Evolutionary conservation across 1,140 invertebrate species (phyloP).

Genomic region (Leptestheria dahalacensis): DNA sequence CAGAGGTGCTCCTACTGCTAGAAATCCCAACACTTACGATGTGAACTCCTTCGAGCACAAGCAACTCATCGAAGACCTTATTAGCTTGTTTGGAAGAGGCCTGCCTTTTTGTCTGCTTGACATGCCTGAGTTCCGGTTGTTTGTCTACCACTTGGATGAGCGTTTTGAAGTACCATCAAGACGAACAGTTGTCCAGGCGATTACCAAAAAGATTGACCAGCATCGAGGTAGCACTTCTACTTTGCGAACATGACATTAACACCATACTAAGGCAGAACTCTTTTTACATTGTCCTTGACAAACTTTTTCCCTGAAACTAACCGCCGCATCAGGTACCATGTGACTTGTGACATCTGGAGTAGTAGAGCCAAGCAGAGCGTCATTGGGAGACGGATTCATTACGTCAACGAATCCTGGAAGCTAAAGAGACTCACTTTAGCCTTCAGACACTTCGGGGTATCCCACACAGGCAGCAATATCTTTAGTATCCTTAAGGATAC

Average conservation of each 20-base stretch:
- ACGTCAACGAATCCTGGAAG: not conserved
- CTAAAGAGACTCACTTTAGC: not conserved
- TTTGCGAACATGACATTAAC: not conserved
- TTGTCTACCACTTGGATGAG: not conserved
- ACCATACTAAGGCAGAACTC: not conserved
- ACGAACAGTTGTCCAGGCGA: not conserved
- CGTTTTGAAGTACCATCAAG: not conserved
- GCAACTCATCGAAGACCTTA: not conserved
- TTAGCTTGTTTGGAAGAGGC: not conserved
- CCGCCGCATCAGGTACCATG: not conserved
- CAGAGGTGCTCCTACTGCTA: no score
- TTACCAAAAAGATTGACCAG: not conserved
- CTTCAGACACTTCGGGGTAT: not conserved
- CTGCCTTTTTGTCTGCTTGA: not conserved
- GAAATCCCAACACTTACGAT: not conserved
- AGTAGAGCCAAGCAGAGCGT: conserved; percentile 6
- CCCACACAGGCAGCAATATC: not conserved
- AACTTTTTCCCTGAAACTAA: not conserved
- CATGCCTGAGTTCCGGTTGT: not conserved
- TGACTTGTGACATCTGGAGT: conserved; percentile 5
- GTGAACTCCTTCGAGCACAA: not conserved
- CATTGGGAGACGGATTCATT: not conserved
- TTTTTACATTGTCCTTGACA: not conserved
- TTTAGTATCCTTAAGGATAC: not conserved
- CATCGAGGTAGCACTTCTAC: no score